Base-by-base conservation (phyloP, 2,888 invertebrate species). In the Microctonus aethiopoides region DNA sequence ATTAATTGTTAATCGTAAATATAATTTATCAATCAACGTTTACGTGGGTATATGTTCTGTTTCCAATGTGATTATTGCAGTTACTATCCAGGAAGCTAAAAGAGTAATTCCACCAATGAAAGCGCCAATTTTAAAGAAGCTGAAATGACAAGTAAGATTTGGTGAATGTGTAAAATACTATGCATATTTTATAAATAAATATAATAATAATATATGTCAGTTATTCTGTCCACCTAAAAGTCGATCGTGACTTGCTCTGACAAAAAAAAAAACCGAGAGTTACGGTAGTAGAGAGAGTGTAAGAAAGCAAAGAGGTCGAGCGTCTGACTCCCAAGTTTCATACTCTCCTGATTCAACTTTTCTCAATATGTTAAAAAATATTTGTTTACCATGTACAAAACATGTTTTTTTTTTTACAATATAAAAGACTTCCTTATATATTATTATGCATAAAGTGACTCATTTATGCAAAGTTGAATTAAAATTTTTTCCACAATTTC, bases 61-160 rank as follows among this genome's bases (percentile, higher is more conserved):
- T 5, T 80, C 78, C 72, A 88, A 83, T 0, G 89, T 87, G 16
- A 87, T 85, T 54, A 88, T 81, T 2, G 89, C 87, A 24, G 91
- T 90, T 0, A 87, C 88, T 1, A 88, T 86, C 70, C 89, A 87
- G 3, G 89, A 87, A 0, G 87, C 84, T 29, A 89, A 77, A 70
- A 89, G 80, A 20, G 88, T 81, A 0, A 84, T 81, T 51, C 80
- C 76, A 1, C 86, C 87, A 22, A 88, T 80, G 5, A 84, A 76
- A 0, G 84, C 84, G 13, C 80, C 82, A n/a, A 76, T 60, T 9
- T 77, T 74, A 22, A 82, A 75, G 61, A 73, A 79, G 60, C 84
- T 84, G 69, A 6, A 68, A 54, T 59, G 20, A 64, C 20, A 34
- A 5, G 10, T n/a, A 9, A n/a, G 22, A 56, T 20, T n/a, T n/a